A percentile compares a stretch with the other conserved stretches of the same genome.
phyloP scores from a whole-genome alignment of 2,113 vertebrate species.

The Mesembrinibis cayennensis region DNA sequence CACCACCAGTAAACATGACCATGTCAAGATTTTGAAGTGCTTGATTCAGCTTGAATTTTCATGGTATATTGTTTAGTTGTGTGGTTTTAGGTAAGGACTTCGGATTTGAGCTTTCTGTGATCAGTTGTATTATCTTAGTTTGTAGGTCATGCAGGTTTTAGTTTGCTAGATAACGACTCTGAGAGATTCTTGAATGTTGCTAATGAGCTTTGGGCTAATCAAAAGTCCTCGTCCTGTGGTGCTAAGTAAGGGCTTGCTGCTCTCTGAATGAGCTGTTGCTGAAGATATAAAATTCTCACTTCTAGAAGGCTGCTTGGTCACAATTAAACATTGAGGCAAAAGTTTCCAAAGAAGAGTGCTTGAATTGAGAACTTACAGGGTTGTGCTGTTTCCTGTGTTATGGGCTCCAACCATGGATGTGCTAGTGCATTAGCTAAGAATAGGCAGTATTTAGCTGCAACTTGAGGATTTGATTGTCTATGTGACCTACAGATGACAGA shows the following conservation, averaged over 20 bases:
- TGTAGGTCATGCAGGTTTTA: slow-evolving; percentile 41
- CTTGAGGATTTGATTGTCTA: neutral
- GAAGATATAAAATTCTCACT: neutral
- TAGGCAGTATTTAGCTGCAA: neutral
- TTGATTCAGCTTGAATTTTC: neutral
- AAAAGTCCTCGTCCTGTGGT: neutral
- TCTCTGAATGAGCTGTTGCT: neutral
- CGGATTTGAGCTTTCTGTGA: neutral
- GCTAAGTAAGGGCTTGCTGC: neutral
- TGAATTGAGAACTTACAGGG: neutral
- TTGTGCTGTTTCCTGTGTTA: neutral
- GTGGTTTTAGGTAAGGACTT: neutral
- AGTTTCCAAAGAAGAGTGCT: neutral
- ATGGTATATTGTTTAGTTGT: neutral
- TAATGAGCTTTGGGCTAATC: slow-evolving; percentile 53
- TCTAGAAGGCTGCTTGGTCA: neutral
- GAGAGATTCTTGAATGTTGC: neutral
- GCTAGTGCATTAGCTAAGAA: neutral
- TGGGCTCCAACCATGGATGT: neutral
- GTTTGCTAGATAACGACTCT: neutral
- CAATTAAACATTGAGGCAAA: no score
- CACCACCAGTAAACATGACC: no score
- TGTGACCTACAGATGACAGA: neutral
- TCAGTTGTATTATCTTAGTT: neutral
- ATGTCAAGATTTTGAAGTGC: neutral